Conservation (phyloP, 2,797 vertebrate species). For the Glossophaga mutica region DNA sequence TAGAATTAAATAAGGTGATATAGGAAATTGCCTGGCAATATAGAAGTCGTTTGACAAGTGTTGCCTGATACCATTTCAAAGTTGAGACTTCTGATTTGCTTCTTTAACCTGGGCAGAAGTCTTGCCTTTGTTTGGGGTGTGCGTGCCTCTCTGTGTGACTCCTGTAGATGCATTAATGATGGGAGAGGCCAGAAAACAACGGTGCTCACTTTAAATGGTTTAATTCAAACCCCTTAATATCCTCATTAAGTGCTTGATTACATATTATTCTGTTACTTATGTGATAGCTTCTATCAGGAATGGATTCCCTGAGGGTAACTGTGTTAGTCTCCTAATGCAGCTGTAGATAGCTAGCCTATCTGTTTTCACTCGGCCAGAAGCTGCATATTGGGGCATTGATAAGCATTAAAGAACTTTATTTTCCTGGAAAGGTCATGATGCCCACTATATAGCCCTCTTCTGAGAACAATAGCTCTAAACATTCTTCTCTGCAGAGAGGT, state of each 20-base stretch:
- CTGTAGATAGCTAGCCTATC: neutral
- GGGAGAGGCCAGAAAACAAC: neutral
- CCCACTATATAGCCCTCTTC: neutral
- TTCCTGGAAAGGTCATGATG: neutral
- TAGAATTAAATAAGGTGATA: neutral
- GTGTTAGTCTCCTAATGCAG: neutral
- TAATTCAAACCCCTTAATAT: neutral
- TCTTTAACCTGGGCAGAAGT: neutral
- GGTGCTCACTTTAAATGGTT: neutral
- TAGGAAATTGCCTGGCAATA: neutral
- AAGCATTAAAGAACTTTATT: conserved; percentile 4
- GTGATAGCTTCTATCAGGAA: neutral
- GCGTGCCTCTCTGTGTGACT: neutral
- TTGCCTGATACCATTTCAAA: neutral
- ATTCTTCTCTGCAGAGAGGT: neutral
- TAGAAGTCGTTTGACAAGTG: neutral
- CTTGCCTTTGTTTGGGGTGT: neutral
- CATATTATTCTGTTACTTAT: neutral
- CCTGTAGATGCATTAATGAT: neutral
- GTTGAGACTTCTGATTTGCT: neutral
- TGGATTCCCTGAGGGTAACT: neutral
- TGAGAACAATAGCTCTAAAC: neutral
- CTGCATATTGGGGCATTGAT: neutral
- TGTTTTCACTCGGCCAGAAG: neutral
- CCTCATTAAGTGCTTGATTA: neutral